A percentile compares a stretch with the other conserved stretches of the same genome.
Conservation (phyloP, 2,797 vertebrate species). For the Brotula barbata region DNA sequence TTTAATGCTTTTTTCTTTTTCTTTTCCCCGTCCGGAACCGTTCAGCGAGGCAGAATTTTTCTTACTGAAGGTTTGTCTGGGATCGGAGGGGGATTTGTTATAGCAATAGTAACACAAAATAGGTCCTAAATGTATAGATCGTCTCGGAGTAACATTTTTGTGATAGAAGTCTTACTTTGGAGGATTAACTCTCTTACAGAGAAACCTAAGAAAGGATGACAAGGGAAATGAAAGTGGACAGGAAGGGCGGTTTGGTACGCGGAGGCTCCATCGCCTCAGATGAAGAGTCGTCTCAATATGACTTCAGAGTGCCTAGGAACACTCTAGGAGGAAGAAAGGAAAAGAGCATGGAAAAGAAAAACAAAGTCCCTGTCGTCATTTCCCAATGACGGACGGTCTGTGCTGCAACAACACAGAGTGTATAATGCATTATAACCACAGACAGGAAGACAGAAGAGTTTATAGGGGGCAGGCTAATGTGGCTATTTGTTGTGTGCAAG, state of each 20-base stretch:
- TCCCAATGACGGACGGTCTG: slow-evolving; percentile 53
- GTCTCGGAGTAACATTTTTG: not conserved
- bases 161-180: no score
- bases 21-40: slow-evolving; percentile 49
- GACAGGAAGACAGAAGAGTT: slow-evolving; percentile 61
- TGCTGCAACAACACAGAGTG: slow-evolving; percentile 56
- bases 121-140: slow-evolving; percentile 8
- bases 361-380: slow-evolving; percentile 35
- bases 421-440: slow-evolving; percentile 52
- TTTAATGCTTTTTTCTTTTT: slow-evolving; percentile 62
- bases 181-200: not conserved
- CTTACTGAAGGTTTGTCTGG: slow-evolving; percentile 37
- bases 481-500: slow-evolving; percentile 72
- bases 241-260: no score
- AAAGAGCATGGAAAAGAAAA: slow-evolving; percentile 13
- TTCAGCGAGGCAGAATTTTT: slow-evolving; percentile 58
- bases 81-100: slow-evolving; percentile 35
- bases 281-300: no score
- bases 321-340: slow-evolving; percentile 4
- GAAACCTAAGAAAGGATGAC: not conserved
- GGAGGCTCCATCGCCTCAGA: no score
- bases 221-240: no score
- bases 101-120: slow-evolving; percentile 22
- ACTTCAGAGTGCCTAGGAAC: no score
- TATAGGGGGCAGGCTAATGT: slow-evolving; percentile 71